These are phyloP conservation scores for Cyprinodon diabolis DNA, from an alignment of 2,797 vertebrate genomes.

Conservation along the genomic window DNA sequence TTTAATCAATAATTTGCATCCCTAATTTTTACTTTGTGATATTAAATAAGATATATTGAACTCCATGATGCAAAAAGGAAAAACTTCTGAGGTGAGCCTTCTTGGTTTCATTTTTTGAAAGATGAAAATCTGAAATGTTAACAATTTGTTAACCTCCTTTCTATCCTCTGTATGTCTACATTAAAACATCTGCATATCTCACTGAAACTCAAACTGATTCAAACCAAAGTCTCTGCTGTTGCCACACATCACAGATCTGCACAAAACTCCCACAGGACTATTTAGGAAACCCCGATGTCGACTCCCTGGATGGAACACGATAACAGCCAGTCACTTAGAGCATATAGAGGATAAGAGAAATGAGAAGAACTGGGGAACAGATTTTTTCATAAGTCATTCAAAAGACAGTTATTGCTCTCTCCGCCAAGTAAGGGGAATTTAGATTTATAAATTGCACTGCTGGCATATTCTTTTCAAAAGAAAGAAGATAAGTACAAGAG, in stretches of 20 bases:
- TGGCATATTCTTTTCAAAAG: constrained; percentile 1
- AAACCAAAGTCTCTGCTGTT: constrained; percentile 9
- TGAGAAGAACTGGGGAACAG: constrained; percentile 4
- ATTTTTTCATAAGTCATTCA: constrained; percentile 25
- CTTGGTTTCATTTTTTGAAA: background rate
- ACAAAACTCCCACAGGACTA: constrained; percentile 20
- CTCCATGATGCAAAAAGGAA: background rate
- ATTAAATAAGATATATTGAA: background rate
- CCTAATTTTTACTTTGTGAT: background rate
- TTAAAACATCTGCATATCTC: background rate
- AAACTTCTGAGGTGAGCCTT: background rate
- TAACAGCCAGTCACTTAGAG: constrained; percentile 33
- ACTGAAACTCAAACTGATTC: background rate
- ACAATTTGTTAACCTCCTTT: background rate
- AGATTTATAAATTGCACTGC: constrained; percentile 6
- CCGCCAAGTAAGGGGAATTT: background rate
- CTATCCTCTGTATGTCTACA: background rate
- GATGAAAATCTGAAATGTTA: background rate
- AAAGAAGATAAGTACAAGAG: background rate
- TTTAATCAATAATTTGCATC: no score
- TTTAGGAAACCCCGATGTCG: constrained; percentile 37
- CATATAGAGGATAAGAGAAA: constrained; percentile 10
- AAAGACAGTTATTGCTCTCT: background rate
- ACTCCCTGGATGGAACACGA: constrained; percentile 36
- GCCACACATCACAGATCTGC: constrained; percentile 16